These are phyloP conservation scores for Scopus umbretta DNA, from an alignment of 2,113 vertebrate species.

Conservation along the genomic window DNA sequence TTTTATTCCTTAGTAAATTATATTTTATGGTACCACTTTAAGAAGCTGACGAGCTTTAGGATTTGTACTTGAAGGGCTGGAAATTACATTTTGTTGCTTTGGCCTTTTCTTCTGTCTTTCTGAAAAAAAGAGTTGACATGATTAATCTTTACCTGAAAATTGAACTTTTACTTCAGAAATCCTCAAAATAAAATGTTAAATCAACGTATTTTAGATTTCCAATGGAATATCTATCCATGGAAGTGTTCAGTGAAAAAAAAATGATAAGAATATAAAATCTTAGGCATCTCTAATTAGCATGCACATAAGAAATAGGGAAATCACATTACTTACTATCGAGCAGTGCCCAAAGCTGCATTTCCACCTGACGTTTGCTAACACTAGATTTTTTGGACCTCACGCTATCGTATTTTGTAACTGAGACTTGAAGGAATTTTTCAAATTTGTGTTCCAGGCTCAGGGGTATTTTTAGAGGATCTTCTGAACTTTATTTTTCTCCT, in stretches of 20 bases:
- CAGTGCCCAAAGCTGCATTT: neutral
- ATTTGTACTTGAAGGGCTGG: neutral
- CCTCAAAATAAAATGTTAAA: neutral
- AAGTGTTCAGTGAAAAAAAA: neutral
- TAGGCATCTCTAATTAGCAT: neutral
- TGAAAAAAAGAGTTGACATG: neutral
- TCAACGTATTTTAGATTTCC: neutral
- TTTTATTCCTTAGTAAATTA: neutral
- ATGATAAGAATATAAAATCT: neutral
- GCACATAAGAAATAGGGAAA: neutral
- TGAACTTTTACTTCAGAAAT: neutral
- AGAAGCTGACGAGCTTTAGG: neutral
- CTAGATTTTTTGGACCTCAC: neutral
- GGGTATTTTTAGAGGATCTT: neutral
- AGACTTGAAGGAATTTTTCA: neutral
- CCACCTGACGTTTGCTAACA: neutral
- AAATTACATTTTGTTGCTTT: neutral
- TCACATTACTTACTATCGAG: neutral
- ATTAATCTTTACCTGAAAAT: slow-evolving; percentile 15
- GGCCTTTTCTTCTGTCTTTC: slow-evolving; percentile 31
- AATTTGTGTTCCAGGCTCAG: neutral
- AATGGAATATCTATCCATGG: neutral
- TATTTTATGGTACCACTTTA: neutral
- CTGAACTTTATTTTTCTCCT: neutral
- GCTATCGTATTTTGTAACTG: neutral